A percentile compares a stretch with the other conserved stretches of the same genome.
phyloP scores from a whole-genome alignment of 2,888 invertebrate species.

The Apomyelois bistriatella region DNA sequence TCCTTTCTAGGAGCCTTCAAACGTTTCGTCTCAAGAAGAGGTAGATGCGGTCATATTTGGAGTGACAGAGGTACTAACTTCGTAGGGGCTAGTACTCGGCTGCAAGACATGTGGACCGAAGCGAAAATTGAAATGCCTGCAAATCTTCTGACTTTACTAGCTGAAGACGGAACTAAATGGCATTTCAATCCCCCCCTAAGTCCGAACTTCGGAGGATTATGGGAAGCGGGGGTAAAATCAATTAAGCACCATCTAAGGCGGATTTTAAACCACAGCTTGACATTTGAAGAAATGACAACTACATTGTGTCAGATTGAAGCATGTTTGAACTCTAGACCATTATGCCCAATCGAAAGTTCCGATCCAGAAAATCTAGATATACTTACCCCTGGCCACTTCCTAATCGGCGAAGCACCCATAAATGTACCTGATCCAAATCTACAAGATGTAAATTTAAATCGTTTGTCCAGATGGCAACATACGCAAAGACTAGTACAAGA shows the following conservation, averaged over 20 bases:
- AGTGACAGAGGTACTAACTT: constrained; percentile 24
- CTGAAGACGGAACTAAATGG: constrained; percentile 12
- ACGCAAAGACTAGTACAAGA: too few species aligned
- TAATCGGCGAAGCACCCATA: too few species aligned
- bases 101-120: neutral
- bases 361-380: too few species aligned
- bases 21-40: constrained; percentile 21
- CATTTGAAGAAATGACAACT: too few species aligned
- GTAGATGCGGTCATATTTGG: constrained; percentile 18
- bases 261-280: too few species aligned
- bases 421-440: too few species aligned
- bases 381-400: too few species aligned
- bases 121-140: neutral
- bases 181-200: constrained; percentile 15
- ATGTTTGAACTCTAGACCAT: too few species aligned
- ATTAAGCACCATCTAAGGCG: constrained; percentile 16
- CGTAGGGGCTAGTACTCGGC: constrained; percentile 14
- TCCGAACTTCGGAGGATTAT: constrained; percentile 21
- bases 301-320: too few species aligned
- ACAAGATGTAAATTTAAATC: too few species aligned
- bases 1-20: constrained; percentile 20
- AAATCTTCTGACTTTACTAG: neutral
- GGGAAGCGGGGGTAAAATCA: constrained; percentile 25
- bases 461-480: too few species aligned
- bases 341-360: too few species aligned